These are phyloP conservation scores for Hemiprocne comata DNA, from an alignment of 2,113 vertebrate genomes.

Conservation along the genomic window DNA sequence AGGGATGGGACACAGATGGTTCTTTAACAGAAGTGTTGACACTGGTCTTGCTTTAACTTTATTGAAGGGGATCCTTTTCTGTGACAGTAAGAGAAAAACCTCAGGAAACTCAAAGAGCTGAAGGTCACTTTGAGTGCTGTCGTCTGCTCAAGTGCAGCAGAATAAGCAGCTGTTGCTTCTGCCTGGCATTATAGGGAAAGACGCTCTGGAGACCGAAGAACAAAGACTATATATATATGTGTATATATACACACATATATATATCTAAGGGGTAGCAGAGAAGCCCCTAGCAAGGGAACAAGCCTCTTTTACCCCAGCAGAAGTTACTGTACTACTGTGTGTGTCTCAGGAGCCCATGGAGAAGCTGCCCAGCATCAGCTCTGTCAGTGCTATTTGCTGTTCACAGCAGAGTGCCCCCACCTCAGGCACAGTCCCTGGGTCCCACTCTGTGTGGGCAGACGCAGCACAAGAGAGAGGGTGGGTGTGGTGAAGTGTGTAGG, in stretches of 20 bases:
- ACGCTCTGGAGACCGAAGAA: background rate
- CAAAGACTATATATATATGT: background rate
- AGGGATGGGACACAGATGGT: background rate
- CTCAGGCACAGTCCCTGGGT: background rate
- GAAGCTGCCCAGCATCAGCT: background rate
- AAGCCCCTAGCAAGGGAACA: background rate
- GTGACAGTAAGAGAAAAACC: background rate
- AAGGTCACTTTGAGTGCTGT: background rate
- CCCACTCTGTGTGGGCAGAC: background rate
- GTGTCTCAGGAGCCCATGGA: background rate
- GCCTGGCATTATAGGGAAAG: background rate
- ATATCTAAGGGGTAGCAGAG: background rate
- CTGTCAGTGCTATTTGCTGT: background rate
- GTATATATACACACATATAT: too few relatives aligned
- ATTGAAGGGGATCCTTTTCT: background rate
- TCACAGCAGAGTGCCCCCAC: background rate
- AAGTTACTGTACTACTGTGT: background rate
- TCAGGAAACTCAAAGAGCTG: background rate
- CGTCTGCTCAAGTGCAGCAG: background rate
- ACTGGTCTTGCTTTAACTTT: background rate
- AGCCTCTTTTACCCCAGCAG: background rate
- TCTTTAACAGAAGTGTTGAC: background rate
- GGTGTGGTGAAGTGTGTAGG: background rate
- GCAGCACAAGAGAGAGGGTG: background rate
- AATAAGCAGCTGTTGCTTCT: background rate